Evolutionary conservation across 2,113 vertebrate species (phyloP).

Genomic region (Podocnemis expansa): DNA sequence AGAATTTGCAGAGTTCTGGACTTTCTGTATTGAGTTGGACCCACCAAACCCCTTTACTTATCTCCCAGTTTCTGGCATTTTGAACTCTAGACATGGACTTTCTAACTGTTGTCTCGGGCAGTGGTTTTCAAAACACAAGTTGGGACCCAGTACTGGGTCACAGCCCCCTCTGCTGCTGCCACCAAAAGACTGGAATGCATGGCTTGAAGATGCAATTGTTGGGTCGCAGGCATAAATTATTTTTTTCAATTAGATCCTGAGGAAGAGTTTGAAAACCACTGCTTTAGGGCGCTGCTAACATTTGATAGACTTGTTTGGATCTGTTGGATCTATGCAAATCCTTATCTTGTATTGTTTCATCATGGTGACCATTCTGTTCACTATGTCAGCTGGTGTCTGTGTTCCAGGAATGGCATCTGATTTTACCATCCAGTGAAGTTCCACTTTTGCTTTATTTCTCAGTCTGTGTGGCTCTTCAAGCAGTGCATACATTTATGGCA

Average conservation of each 20-base stretch:
- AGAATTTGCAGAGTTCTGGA: neutral
- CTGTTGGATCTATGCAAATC: neutral
- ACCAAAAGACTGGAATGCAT: too few relatives aligned
- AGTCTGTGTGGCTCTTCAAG: neutral
- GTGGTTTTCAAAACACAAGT: too few relatives aligned
- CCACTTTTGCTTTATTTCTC: neutral
- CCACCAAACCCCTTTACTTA: neutral
- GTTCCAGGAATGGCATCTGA: neutral
- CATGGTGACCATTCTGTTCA: neutral
- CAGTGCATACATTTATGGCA: neutral
- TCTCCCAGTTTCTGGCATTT: neutral
- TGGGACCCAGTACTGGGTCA: too few relatives aligned
- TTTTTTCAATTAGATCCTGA: too few relatives aligned
- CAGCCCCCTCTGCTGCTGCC: too few relatives aligned
- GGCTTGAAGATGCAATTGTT: too few relatives aligned
- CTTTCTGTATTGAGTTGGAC: neutral
- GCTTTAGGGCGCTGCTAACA: neutral
- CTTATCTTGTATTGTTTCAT: neutral
- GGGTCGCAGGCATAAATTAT: too few relatives aligned
- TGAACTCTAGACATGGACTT: neutral
- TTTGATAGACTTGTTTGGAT: neutral
- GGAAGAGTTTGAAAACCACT: too few relatives aligned
- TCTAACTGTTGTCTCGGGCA: neutral
- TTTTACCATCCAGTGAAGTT: neutral
- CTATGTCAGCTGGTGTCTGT: neutral